Evolutionary conservation across 2,888 invertebrate genomes (phyloP), one percentile per base, ranked within the genome.

Genomic region (Coleophora deauratella): DNA sequence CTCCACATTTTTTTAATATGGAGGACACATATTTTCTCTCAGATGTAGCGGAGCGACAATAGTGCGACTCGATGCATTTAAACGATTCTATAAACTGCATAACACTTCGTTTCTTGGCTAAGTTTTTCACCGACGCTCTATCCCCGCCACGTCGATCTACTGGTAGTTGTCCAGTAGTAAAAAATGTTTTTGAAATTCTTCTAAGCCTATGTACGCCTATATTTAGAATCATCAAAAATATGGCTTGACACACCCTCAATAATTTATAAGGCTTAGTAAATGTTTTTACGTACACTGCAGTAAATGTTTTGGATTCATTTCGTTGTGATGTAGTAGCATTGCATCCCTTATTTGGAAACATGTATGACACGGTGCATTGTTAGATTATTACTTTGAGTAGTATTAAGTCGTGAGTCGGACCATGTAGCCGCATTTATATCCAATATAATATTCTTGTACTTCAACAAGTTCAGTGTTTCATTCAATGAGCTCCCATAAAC

Each of bases 41-140:
- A 27, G 46, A 42, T 10, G 49, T 46, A 8, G 47, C 34, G 15
- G 47, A 49, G 12, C 53, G 35, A 33, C 50, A 51, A 34, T 51
- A 53, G 32, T 54, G 50, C 6, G 52, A 45, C 32, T 51, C 52
- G 27, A 49, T 49, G 35, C 53, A 54, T 43, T 49, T 42, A 30
- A 53, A 48, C 8, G 45, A 36, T 35, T 51, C 47, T 14, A 53
- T 53, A 34, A 51, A 53, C 9, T 33, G 12, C 44, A 43, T 47
- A 1, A 48, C 50, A 37, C 11, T 41, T 6, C 14, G 15, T 11
- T 35, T 40, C 15, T 34, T 30, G 3, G 27, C 13, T 14, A 13
- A 27, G 11, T 40, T 41, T 38, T 43, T 46, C 3, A 2, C 13
- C 1, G 37, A 43, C 7, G 9, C 31, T 13, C 49, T 44, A 42